Percentiles rank a stretch among this genome's conserved stretches.
These are phyloP conservation scores for Ictalurus furcatus DNA, from an alignment of 2,113 vertebrate genomes.

Conservation along the genomic window DNA sequence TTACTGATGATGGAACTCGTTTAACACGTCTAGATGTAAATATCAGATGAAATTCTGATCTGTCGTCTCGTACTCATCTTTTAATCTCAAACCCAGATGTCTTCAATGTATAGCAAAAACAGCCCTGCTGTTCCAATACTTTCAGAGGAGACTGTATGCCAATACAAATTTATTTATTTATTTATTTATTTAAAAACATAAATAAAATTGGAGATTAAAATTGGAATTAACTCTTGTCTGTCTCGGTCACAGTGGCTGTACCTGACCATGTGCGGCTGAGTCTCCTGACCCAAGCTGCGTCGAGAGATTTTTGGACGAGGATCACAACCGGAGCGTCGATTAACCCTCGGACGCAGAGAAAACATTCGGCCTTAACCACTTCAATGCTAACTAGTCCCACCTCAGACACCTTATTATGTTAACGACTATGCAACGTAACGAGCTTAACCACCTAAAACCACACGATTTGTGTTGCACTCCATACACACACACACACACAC, in stretches of 20 bases:
- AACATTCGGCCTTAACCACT: conserved; percentile 29
- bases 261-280: conserved; percentile 76
- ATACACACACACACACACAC: background rate
- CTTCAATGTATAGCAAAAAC: too few species aligned
- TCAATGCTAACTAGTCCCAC: background rate
- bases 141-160: too few species aligned
- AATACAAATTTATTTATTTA: too few species aligned
- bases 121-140: too few species aligned
- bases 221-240: background rate
- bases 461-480: background rate
- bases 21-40: too few species aligned
- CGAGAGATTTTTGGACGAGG: background rate
- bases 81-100: too few species aligned
- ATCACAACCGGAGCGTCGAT: background rate
- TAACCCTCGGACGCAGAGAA: background rate
- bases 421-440: conserved; percentile 25
- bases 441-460: background rate
- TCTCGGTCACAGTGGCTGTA: conserved; percentile 73
- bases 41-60: too few species aligned
- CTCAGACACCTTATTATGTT: background rate
- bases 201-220: too few species aligned
- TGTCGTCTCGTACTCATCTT: too few species aligned
- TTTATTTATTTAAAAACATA: too few species aligned
- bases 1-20: too few species aligned
- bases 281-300: background rate